Evolutionary conservation across 2,888 invertebrate genomes (phyloP), one percentile per base, ranked within the genome.

Genomic region (Aphodius granarius): DNA sequence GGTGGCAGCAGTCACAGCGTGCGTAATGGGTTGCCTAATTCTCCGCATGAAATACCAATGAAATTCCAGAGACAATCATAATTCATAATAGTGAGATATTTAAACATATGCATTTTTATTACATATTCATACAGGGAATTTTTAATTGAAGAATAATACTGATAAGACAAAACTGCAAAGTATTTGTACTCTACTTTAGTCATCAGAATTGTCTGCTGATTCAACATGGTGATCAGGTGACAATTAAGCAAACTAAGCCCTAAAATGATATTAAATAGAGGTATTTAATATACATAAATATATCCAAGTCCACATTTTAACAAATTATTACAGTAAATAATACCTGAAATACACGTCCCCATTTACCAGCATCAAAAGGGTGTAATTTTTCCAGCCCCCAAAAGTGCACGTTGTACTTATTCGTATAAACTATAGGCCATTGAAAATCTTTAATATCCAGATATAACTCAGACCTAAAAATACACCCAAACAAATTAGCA

Each of bases 301-400:
- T 17, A 66, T 17, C 21, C 15, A 17, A 15, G 19, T 20, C 16
- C 19, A 19, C 15, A 65, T 3, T 15, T 65, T 13, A 65, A 65
- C n/a, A 65, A 65, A 65, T 18, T 18, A 18, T 65, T 19, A 66
- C 21, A n/a, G 20, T 16, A 68, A 43, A 43, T 77, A 80, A 78
- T 86, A 93, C 93, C 88, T 91, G 88, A 81, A 92, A 90, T 79
- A 97, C 91, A 83, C 93, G 91, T 77, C 92, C 92, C 93, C 97
- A 97, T 89, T 97, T 97, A 79, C 91, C 91, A 0, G 96, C 91
- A 89, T 97, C 97, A 85, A 97, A 97, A 0, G 96, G 92, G 88
- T 97, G 97, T 13, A 95, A 88, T 85, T 92, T 94, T 85, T 97
- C 95, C 76, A 97, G 87, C 13, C 96, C 95, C 83, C 91, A 88